These are phyloP conservation scores for Sturnira hondurensis DNA, from an alignment of 2,113 vertebrate species.

Conservation along the genomic window DNA sequence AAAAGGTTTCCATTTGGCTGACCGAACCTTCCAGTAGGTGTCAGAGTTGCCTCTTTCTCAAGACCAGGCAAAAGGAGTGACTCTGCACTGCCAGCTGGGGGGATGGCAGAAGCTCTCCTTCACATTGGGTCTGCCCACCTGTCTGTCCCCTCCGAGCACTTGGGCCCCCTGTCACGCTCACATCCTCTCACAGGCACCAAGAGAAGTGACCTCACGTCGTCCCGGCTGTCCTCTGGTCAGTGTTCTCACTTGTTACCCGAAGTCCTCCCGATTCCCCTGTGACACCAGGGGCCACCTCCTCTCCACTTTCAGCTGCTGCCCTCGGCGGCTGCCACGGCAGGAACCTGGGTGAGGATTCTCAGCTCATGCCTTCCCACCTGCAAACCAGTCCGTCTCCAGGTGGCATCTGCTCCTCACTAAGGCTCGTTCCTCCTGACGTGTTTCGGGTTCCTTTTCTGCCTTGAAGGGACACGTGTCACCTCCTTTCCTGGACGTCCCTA, in stretches of 20 bases:
- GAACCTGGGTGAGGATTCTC: not conserved
- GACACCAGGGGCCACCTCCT: not conserved
- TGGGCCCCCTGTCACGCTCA: not conserved
- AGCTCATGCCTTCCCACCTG: accelerated
- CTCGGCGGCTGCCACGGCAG: not conserved
- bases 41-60: not conserved
- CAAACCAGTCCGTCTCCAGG: too few species aligned
- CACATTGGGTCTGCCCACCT: not conserved
- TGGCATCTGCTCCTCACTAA: too few species aligned
- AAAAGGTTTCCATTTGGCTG: not conserved
- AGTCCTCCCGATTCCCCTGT: not conserved
- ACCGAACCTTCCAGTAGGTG: not conserved
- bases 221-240: not conserved
- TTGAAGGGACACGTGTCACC: not conserved
- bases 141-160: not conserved
- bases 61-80: not conserved
- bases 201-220: not conserved
- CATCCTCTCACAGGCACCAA: not conserved
- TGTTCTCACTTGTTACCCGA: not conserved
- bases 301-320: not conserved
- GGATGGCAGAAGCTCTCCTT: not conserved
- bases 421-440: not conserved
- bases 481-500: accelerated
- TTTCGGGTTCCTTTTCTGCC: not conserved
- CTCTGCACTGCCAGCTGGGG: not conserved